A percentile compares a stretch with the other conserved stretches of the same genome.
phyloP scores from a whole-genome alignment of 2,797 vertebrate species.

The Sebastiscus albofasciatus region DNA sequence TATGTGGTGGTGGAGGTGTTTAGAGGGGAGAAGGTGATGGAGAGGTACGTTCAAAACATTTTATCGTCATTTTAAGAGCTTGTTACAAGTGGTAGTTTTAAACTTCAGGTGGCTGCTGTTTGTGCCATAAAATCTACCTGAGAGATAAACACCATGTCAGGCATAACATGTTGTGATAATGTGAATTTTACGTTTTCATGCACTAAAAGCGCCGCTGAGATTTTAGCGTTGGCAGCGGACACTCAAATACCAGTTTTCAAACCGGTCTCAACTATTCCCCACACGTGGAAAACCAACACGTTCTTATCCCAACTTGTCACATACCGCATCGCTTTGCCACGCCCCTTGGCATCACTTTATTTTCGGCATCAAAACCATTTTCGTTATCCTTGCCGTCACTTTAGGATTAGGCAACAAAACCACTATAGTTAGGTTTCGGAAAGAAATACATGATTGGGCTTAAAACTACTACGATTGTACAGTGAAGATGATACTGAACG shows the following conservation, averaged over 20 bases:
- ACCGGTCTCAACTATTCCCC: neutral
- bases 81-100: neutral
- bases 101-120: neutral
- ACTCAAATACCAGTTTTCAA: neutral
- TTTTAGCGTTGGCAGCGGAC: neutral
- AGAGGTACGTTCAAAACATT: neutral
- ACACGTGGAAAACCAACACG: neutral
- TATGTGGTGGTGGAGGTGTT: conserved; percentile 1
- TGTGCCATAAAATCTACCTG: neutral
- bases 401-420: no score
- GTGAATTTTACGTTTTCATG: neutral
- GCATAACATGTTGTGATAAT: neutral
- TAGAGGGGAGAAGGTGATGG: neutral
- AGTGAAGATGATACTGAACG: no score
- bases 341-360: no score
- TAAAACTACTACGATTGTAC: no score
- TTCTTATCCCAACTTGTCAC: no score
- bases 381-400: no score
- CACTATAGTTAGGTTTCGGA: no score
- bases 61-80: neutral
- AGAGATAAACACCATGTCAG: neutral
- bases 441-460: no score
- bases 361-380: no score
- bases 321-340: no score
- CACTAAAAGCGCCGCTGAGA: neutral